Evolutionary conservation across 1,140 invertebrate species (phyloP), one percentile per base, ranked within the genome.

Genomic region (Drosophila bocqueti): DNA sequence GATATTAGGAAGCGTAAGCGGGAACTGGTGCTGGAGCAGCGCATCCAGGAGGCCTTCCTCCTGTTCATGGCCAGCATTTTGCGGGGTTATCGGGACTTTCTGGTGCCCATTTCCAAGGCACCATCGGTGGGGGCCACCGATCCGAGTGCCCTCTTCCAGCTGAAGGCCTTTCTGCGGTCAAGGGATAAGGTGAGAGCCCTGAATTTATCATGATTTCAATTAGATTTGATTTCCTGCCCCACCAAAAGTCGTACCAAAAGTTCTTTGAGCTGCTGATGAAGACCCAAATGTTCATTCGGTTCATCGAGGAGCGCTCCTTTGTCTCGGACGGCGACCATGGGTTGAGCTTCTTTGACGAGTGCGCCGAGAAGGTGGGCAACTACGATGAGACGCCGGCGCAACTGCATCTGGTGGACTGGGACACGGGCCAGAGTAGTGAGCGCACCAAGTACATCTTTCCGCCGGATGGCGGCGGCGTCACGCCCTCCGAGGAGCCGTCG

Each of bases 221-320:
- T 3, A 3, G 1, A 10, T 16, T 58, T 0, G 5, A 38, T 13
- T 57, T 24, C 5, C 34, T 1, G 5, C 2, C 46, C 38, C 0
- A 1, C 29, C 26, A 29, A 5, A 42, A 98, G 94, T 95, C 96
- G 47, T 96, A 98, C 91, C 96, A 97, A 47, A 97, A 98, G 93
- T 99, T 99, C 94, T 99, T 97, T 93, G 95, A 95, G 52, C 94
- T 98, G 76, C 93, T 99, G 82, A 96, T 98, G 93, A 96, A 96
- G 91, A 99, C 99, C 2, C 99, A 99, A 94, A 98, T 99, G 96
- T 99, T 99, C 93, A 99, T 98, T 66, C 96, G 98, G 46, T 99
- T 99, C 93, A 99, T 99, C 79, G 99, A 99, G 94, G 99, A 99
- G 93, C 95, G 99, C 42, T 99, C 98, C 82, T 99, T 99, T 94